Percentiles rank a stretch among this genome's conserved stretches.
Conservation (phyloP, 2,888 invertebrate species). For the Unio pictorum region DNA sequence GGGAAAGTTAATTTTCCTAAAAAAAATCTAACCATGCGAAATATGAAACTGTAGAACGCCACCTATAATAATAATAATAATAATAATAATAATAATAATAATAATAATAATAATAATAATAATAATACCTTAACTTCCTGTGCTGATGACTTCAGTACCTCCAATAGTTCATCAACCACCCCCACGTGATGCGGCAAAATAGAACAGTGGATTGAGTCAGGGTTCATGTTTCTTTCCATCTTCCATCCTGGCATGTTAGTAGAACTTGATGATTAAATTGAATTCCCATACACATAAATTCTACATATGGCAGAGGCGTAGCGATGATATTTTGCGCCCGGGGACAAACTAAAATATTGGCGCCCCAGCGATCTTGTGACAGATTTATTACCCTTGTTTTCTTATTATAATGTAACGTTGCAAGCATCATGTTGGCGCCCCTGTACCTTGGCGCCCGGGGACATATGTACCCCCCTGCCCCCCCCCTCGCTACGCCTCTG, state of each 20-base stretch:
- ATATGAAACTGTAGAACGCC: too few relatives aligned
- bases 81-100: conserved; percentile 11
- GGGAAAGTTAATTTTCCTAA: too few relatives aligned
- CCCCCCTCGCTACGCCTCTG: too few relatives aligned
- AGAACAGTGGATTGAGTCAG: conserved; percentile 63
- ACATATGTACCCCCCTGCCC: too few relatives aligned
- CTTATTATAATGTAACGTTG: too few relatives aligned
- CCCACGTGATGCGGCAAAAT: conserved; percentile 62
- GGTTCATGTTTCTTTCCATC: conserved; percentile 64
- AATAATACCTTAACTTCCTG: conserved; percentile 51
- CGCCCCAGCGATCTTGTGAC: too few relatives aligned
- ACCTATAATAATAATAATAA: conserved; percentile 4
- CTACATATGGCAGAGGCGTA: neutral
- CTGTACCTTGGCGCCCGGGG: too few relatives aligned
- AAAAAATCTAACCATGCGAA: too few relatives aligned
- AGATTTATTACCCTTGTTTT: too few relatives aligned
- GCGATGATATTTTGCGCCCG: too few relatives aligned
- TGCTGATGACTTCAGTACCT: conserved; percentile 45
- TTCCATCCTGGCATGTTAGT: conserved; percentile 56
- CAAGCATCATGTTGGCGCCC: too few relatives aligned
- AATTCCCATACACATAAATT: neutral
- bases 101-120: neutral
- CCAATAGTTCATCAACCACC: conserved; percentile 51
- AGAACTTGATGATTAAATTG: neutral
- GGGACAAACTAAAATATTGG: too few relatives aligned